Percentiles rank a stretch among this genome's conserved stretches.
Conservation (phyloP, 2,113 vertebrate species). For the Actenoides lindsayi region DNA sequence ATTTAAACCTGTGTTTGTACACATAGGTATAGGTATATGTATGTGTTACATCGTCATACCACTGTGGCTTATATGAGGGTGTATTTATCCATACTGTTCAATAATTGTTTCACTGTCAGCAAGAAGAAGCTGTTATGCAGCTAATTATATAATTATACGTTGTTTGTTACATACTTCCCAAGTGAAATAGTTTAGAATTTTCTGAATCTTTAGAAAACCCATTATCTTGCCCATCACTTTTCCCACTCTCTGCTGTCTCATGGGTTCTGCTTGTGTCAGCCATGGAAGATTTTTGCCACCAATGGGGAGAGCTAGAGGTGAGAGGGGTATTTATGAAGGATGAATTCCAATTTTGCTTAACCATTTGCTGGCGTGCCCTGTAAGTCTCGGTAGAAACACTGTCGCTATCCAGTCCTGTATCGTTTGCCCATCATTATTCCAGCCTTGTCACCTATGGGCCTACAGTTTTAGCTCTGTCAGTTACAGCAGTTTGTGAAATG, state of each 20-base stretch:
- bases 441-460: neutral
- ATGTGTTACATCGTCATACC: neutral
- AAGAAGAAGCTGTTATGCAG: neutral
- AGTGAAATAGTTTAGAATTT: neutral
- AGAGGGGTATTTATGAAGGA: neutral
- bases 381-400: neutral
- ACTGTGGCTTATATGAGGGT: neutral
- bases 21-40: fast-evolving
- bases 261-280: neutral
- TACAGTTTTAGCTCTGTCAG: neutral
- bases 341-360: neutral
- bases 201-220: neutral
- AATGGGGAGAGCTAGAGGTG: neutral
- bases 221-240: neutral
- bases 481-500: neutral
- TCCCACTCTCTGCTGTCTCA: neutral
- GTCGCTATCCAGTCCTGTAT: neutral
- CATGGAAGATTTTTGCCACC: neutral
- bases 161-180: neutral
- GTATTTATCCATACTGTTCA: neutral
- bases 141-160: neutral
- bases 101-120: neutral
- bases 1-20: neutral
- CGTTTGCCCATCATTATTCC: neutral
- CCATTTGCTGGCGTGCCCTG: neutral